Conservation (phyloP, 2,797 vertebrate species). For the Sebastes variabilis region DNA sequence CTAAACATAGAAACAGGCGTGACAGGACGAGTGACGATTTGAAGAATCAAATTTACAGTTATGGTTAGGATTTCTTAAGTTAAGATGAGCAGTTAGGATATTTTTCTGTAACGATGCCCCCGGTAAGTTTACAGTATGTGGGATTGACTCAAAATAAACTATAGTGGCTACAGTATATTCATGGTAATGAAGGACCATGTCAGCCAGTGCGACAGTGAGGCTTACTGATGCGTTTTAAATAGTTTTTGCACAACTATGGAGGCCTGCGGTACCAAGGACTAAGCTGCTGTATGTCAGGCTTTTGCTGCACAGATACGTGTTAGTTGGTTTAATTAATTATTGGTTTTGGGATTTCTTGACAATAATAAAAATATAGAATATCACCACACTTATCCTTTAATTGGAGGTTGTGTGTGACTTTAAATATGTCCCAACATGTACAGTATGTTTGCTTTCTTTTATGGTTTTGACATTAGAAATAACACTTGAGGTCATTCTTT, state of each 20-base stretch:
- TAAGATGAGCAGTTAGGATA: no score
- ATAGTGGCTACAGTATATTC: not conserved
- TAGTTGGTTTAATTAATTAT: not conserved
- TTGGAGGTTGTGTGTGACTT: not conserved
- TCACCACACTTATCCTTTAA: not conserved
- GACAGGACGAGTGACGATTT: no score
- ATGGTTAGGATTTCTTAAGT: no score
- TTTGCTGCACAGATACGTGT: not conserved
- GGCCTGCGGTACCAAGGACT: not conserved
- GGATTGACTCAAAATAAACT: not conserved
- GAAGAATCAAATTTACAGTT: no score
- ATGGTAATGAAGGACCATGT: not conserved
- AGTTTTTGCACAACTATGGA: not conserved
- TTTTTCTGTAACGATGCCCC: no score
- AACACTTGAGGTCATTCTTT: not conserved
- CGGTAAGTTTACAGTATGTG: not conserved
- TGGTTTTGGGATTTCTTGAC: not conserved
- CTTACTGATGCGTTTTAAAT: not conserved
- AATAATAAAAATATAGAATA: not conserved
- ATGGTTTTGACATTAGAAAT: not conserved
- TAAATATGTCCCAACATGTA: not conserved
- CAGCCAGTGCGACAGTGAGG: not conserved
- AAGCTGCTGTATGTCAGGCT: not conserved
- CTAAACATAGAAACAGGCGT: no score
- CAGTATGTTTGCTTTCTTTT: not conserved